These are phyloP conservation scores for Morone chrysops DNA, from an alignment of 2,113 vertebrate species.

Conservation along the genomic window DNA sequence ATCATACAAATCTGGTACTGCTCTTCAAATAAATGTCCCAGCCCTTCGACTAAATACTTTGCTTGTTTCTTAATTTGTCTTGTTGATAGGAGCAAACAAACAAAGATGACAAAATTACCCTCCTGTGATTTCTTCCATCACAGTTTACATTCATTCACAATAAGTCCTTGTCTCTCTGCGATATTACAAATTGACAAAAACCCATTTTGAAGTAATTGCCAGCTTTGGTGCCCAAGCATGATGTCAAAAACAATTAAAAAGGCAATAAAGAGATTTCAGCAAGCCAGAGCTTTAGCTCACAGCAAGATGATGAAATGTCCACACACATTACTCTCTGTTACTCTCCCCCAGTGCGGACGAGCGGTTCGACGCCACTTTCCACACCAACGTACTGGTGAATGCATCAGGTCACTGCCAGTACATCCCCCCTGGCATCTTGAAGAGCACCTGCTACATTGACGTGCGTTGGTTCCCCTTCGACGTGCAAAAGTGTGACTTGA, in stretches of 20 bases:
- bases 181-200: not conserved
- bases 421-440: slow-evolving; percentile 93
- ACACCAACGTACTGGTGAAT: slow-evolving; percentile 91
- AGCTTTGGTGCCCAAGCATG: not conserved
- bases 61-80: not conserved
- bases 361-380: slow-evolving; percentile 90
- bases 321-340: not conserved
- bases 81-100: not conserved
- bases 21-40: not conserved
- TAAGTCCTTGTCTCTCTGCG: not conserved
- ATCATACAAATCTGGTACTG: not conserved
- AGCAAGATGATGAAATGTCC: not conserved
- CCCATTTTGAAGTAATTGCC: slow-evolving; percentile 6
- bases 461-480: slow-evolving; percentile 93
- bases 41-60: not conserved
- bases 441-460: slow-evolving; percentile 88
- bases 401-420: slow-evolving; percentile 90
- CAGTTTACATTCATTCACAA: not conserved
- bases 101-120: not conserved
- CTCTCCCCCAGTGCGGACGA: slow-evolving; percentile 85
- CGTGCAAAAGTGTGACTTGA: slow-evolving; percentile 90
- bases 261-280: not conserved
- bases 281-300: not conserved
- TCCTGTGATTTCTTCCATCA: not conserved
- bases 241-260: not conserved